Conservation (phyloP, 2,888 invertebrate species). For the Chaetogeoica ovagalla region DNA sequence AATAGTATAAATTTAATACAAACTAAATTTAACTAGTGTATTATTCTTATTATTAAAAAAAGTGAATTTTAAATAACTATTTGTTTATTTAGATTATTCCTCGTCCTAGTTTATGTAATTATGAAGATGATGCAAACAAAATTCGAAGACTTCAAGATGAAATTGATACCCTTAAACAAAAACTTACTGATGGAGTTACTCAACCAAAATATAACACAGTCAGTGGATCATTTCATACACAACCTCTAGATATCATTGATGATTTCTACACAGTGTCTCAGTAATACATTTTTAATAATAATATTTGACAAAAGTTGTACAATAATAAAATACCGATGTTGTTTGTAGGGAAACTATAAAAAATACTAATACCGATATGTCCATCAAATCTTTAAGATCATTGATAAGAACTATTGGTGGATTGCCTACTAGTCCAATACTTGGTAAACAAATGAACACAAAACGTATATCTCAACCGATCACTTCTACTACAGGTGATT, state of each 20-base stretch:
- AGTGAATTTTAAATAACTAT: neutral
- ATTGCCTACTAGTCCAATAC: slow-evolving; percentile 72
- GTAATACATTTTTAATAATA: slow-evolving; percentile 60
- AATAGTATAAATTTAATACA: no score
- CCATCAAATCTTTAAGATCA: slow-evolving; percentile 76
- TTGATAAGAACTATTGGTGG: slow-evolving; percentile 79
- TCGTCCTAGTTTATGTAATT: slow-evolving; percentile 80
- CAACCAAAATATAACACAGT: slow-evolving; percentile 55
- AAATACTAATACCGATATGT: slow-evolving; percentile 64
- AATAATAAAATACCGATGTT: slow-evolving; percentile 40
- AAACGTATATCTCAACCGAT: slow-evolving; percentile 41
- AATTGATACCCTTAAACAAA: slow-evolving; percentile 71
- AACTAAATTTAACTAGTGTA: no score
- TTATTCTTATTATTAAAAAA: neutral
- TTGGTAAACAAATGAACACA: slow-evolving; percentile 67
- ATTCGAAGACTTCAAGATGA: slow-evolving; percentile 83
- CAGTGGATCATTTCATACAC: slow-evolving; percentile 61
- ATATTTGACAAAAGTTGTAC: neutral
- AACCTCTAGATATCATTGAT: slow-evolving; percentile 81
- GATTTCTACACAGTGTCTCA: slow-evolving; percentile 89
- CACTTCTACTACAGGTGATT: slow-evolving; percentile 24
- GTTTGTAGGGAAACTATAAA: slow-evolving; percentile 62
- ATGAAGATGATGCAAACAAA: slow-evolving; percentile 81
- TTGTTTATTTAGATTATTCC: slow-evolving; percentile 72
- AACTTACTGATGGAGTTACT: slow-evolving; percentile 62